These are phyloP conservation scores for Ellobium chinense DNA, from an alignment of 2,888 invertebrate species.

Conservation along the genomic window DNA sequence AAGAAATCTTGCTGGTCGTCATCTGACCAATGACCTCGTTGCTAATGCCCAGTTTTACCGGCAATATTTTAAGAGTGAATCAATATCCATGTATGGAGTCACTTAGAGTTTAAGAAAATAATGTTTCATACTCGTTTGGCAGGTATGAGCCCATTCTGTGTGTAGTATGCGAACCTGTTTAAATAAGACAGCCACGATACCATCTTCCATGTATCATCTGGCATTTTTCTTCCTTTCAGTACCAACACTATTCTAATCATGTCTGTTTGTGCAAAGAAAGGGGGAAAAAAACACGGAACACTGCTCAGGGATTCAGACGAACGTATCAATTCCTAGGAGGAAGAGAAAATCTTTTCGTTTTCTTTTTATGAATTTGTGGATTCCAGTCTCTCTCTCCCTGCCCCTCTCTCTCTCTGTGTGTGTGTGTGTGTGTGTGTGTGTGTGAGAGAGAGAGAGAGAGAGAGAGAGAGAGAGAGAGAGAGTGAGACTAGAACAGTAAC, in stretches of 20 bases:
- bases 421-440: background rate
- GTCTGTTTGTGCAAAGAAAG: background rate
- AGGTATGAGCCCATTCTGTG: too few relatives aligned
- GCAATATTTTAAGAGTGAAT: too few relatives aligned
- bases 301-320: too few relatives aligned
- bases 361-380: too few relatives aligned
- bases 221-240: background rate
- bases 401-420: background rate
- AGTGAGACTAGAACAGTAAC: conserved; percentile 9
- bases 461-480: conserved; percentile 31
- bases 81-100: too few relatives aligned
- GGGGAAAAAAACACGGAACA: background rate
- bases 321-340: too few relatives aligned
- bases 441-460: background rate
- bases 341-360: too few relatives aligned
- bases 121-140: too few relatives aligned
- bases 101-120: too few relatives aligned
- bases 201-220: background rate
- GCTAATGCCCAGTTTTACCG: too few relatives aligned
- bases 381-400: background rate
- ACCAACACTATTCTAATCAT: background rate
- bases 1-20: background rate
- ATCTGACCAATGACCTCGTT: background rate
- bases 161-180: too few relatives aligned
- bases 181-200: too few relatives aligned